These are phyloP conservation scores for Gallinago solitaria DNA, from an alignment of 2,797 vertebrate genomes.

Conservation along the genomic window DNA sequence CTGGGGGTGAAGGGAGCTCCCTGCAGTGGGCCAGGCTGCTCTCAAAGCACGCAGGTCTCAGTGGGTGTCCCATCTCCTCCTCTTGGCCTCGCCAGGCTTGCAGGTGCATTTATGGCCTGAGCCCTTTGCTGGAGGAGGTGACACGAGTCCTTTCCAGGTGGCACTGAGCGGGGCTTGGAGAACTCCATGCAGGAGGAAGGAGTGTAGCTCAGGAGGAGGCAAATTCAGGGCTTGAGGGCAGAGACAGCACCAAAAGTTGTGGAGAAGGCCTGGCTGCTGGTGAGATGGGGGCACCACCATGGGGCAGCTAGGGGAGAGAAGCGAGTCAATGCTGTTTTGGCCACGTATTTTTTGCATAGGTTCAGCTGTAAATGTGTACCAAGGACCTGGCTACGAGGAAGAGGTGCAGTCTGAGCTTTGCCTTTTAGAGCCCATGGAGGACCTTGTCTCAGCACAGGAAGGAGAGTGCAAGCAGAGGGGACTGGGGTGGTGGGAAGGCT, in stretches of 20 bases:
- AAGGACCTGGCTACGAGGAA: rapidly evolving
- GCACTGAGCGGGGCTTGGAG: not conserved
- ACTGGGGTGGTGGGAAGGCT: not conserved
- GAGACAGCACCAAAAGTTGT: not conserved
- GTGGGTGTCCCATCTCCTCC: not conserved
- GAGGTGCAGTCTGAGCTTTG: not conserved
- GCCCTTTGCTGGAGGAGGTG: not conserved
- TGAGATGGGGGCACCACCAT: rapidly evolving
- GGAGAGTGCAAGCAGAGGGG: not conserved
- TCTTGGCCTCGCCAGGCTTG: not conserved
- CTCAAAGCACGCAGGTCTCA: rapidly evolving
- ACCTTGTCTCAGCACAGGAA: rapidly evolving
- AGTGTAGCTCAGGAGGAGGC: not conserved
- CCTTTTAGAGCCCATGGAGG: not conserved
- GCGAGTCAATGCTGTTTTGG: not conserved
- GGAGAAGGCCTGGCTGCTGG: not conserved
- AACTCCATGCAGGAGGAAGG: not conserved
- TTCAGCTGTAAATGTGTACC: not conserved
- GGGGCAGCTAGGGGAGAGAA: not conserved
- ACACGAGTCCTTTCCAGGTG: not conserved
- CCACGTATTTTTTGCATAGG: not conserved
- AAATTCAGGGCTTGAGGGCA: not conserved
- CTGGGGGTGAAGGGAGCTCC: not conserved
- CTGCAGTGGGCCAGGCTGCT: not conserved
- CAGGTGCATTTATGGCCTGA: not conserved